Conservation (phyloP, 2,797 vertebrate species). For the Hirundo rustica region DNA sequence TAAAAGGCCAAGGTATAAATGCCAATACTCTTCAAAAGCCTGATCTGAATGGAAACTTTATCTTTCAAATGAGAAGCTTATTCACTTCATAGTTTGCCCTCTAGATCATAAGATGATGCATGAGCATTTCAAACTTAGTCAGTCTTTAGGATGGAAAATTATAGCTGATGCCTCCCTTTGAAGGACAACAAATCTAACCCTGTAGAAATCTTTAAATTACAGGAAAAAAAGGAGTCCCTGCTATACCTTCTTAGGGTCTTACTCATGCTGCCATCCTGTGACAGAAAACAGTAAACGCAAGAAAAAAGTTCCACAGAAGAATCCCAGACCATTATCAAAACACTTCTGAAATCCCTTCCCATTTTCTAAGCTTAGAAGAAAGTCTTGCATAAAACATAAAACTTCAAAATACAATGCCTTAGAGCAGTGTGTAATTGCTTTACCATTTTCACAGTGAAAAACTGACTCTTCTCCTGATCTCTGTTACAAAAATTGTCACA, state of each 20-base stretch:
- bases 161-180: background rate
- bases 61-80: background rate
- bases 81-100: background rate
- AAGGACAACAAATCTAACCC: background rate
- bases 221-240: background rate
- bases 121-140: background rate
- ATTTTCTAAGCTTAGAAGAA: background rate
- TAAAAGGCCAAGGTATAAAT: background rate
- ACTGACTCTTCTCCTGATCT: background rate
- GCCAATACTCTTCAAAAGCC: background rate
- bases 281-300: constrained; percentile 71
- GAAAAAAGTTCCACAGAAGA: constrained; percentile 4
- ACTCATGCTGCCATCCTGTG: constrained; percentile 84
- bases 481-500: background rate
- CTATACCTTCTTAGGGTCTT: constrained; percentile 51
- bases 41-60: background rate
- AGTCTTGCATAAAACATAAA: background rate
- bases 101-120: background rate
- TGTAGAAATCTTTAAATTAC: background rate
- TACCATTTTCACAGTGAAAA: background rate
- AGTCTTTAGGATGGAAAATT: background rate
- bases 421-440: constrained; percentile 9
- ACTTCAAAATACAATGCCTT: background rate
- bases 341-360: background rate
- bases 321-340: background rate